phyloP scores from a whole-genome alignment of 2,888 invertebrate species.

The Yponomeuta sedellus region DNA sequence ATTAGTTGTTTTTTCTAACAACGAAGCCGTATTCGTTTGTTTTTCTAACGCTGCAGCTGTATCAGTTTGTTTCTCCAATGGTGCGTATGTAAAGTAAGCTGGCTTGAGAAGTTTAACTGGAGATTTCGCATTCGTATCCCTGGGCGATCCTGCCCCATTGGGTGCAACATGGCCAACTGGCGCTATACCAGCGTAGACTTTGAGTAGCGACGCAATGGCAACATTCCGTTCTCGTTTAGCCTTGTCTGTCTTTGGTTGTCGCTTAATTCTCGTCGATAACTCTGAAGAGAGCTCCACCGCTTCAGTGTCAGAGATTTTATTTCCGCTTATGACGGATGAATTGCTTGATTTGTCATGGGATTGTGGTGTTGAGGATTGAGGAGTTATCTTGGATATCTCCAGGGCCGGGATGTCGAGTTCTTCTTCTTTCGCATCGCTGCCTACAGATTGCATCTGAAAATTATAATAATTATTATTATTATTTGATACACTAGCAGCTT shows the following conservation, averaged over 20 bases:
- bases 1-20: not conserved
- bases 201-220: slow-evolving; percentile 40
- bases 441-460: not conserved
- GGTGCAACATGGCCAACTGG: not conserved
- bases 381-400: not conserved
- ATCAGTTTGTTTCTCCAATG: not conserved
- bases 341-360: not conserved
- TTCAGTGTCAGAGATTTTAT: not conserved
- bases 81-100: slow-evolving; percentile 27
- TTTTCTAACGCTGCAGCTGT: not conserved
- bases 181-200: slow-evolving; percentile 21
- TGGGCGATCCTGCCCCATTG: not conserved
- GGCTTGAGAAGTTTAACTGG: slow-evolving; percentile 31
- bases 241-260: not conserved
- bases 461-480: too few species aligned
- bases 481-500: too few species aligned
- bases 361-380: not conserved
- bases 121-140: not conserved
- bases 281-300: not conserved
- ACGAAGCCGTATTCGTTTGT: not conserved
- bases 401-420: not conserved
- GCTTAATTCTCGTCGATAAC: not conserved
- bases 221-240: slow-evolving; percentile 36
- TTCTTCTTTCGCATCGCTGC: not conserved
- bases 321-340: not conserved